phyloP scores from a whole-genome alignment of 2,797 vertebrate genomes.

The Synanceia verrucosa region DNA sequence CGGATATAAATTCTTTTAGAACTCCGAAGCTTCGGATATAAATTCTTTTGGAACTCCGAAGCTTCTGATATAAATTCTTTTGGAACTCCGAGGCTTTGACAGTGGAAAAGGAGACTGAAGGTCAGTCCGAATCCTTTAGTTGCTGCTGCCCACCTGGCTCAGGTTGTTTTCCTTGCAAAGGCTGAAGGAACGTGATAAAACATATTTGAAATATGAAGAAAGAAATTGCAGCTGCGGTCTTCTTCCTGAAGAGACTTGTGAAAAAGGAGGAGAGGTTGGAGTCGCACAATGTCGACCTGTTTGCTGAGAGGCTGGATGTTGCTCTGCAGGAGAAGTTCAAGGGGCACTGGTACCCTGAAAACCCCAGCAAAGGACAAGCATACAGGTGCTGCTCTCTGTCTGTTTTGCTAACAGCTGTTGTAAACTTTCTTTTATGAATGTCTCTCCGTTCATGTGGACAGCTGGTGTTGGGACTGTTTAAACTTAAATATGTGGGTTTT shows the following conservation, averaged over 20 bases:
- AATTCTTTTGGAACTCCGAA: too few relatives aligned
- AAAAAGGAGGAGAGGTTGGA: conserved; percentile 81
- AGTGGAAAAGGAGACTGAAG: too few relatives aligned
- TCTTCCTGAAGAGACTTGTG: conserved; percentile 86
- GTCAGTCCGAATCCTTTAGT: too few relatives aligned
- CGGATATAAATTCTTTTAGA: too few relatives aligned
- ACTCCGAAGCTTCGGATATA: too few relatives aligned
- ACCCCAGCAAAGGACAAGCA: conserved; percentile 87
- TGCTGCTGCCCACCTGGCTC: background rate
- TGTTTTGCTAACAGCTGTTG: too few relatives aligned
- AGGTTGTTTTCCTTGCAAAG: conserved; percentile 36
- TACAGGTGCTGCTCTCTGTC: conserved; percentile 81
- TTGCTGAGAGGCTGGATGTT: conserved; percentile 81
- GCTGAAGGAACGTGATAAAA: conserved; percentile 36
- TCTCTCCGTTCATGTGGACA: background rate
- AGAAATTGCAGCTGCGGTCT: conserved; percentile 86
- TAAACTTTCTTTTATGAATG: background rate
- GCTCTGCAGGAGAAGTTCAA: conserved; percentile 86
- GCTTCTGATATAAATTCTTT: too few relatives aligned
- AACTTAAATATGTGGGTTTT: background rate
- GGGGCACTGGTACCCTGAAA: conserved; percentile 90
- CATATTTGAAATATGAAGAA: conserved; percentile 83
- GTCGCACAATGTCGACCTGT: conserved; percentile 77
- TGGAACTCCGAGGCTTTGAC: too few relatives aligned
- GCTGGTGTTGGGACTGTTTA: background rate